Evolutionary conservation across 2,888 invertebrate species (phyloP), one percentile per base, ranked within the genome.

Genomic region (Drosophila hamatofila): DNA sequence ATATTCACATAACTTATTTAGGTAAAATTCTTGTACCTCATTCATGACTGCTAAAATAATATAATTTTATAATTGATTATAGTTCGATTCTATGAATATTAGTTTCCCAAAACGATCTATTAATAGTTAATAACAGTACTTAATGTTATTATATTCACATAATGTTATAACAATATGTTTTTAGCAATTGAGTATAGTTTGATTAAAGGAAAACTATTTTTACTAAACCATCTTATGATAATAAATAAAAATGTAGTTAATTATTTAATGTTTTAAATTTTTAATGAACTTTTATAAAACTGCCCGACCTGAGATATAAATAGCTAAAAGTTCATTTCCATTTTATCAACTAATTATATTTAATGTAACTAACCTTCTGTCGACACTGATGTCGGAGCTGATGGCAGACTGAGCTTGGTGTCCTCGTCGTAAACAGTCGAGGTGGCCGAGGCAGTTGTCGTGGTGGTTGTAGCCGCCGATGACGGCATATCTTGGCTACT

Each of bases 371-470:
- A 7, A 89, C 89, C 82, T 56, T 88, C 86, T 35, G 79, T 83
- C 27, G 83, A 46, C 37, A 76, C 78, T 39, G 86, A 52, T 30
- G 73, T 46, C 7, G 85, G 46, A 14, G 79, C 51, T 35, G 78
- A 63, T 12, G 82, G 67, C 66, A 88, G 46, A 21, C 78, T 72
- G 4, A 85, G 67, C 56, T 87, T 87, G 9, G 91, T 85, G 92
- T 92, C 63, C 93, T 94, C 83, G 91, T 93, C 78, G 48, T 92
- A 93, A 6, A 92, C 92, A 3, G 91, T 89, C 14, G 92, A 91
- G 7, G 92, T 90, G 33, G 88, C 91, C n/a, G 91, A 91, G 14
- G 91, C 91, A 2, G 91, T 91, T 5, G 92, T 92, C 1, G 92
- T 90, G 3, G 91, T 91, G 2, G 91, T 91, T 25, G 92, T 90